Conservation (phyloP, 2,888 invertebrate genomes). For the Diarsia brunnea region DNA sequence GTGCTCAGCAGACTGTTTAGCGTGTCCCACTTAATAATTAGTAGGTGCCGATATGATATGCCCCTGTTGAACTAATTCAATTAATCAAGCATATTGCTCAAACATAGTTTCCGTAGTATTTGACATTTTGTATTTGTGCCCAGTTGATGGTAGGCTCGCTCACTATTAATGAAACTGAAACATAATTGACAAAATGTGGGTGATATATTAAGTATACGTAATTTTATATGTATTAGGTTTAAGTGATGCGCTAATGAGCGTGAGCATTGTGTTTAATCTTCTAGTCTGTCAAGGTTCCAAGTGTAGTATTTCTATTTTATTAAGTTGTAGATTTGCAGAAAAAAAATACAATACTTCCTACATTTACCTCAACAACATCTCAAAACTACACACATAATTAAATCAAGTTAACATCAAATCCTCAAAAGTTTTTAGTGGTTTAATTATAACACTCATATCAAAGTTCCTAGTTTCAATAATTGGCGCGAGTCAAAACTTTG, state of each 20-base stretch:
- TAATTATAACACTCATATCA: slow-evolving; percentile 60
- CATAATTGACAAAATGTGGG: too few relatives aligned
- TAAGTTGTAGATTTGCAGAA: too few relatives aligned
- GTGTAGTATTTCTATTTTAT: too few relatives aligned
- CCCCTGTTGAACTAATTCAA: not conserved
- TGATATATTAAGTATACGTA: too few relatives aligned
- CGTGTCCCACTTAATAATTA: slow-evolving; percentile 25
- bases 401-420: slow-evolving; percentile 21
- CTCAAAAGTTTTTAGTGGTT: slow-evolving; percentile 42
- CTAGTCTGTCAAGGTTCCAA: too few relatives aligned
- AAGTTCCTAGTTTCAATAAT: slow-evolving; percentile 57
- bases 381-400: not conserved
- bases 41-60: not conserved
- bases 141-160: not conserved
- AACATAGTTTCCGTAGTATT: not conserved
- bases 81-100: not conserved
- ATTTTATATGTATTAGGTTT: not conserved
- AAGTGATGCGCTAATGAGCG: not conserved
- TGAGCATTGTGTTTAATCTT: not conserved
- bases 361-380: too few relatives aligned
- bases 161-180: not conserved
- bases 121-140: not conserved
- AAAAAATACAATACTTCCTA: too few relatives aligned
- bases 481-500: slow-evolving; percentile 36
- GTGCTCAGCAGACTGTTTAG: slow-evolving; percentile 25